Evolutionary conservation across 2,888 invertebrate genomes (phyloP), one percentile per base, ranked within the genome.

Genomic region (Unio delphinus): DNA sequence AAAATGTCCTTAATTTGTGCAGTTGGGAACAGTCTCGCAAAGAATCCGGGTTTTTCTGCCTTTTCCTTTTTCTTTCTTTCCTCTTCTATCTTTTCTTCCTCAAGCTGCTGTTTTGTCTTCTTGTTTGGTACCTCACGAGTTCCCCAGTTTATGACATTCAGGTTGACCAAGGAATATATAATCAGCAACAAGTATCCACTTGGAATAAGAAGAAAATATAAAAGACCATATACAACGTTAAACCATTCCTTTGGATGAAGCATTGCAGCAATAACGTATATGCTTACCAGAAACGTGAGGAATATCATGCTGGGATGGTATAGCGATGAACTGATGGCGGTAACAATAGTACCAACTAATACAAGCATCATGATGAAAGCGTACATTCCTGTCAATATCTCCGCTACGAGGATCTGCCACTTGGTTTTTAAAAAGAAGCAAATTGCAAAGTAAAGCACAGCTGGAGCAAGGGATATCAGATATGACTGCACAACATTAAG

Each of bases 21-120:
- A 62, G 68, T 67, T 28, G 74, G 74, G 34, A 76, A 72, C 67
- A 75, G 72, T 60, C 88, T 68, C 82, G 87, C 76, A 96, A 91
- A 71, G 74, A 94, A 79, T 26, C 82, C 77, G 69, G 65, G 84
- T 94, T 95, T 84, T 95, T 94, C 89, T 95, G 95, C 94, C 90
- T 95, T 96, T 0, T 93, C 95, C 70, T 93, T 93, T 84, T 94
- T 94, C 88, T 95, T 76, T 61, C 80, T 77, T 64, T 95, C 95
- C 34, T 72, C 75, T 34, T 71, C 73, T 87, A 96, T 3, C 94
- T 94, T 67, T 93, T 94, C 89, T 95, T 95, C 89, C 65, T 78
- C 85, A n/a, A 79, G 59, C 63, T 87, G 82, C 11, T 71, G 74
- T 67, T 81, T 80, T 5, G 84, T 81, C 67, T 86, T 84, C 55